These are phyloP conservation scores for Propithecus perrieri DNA, from an alignment of 2,797 vertebrate genomes.

Conservation along the genomic window DNA sequence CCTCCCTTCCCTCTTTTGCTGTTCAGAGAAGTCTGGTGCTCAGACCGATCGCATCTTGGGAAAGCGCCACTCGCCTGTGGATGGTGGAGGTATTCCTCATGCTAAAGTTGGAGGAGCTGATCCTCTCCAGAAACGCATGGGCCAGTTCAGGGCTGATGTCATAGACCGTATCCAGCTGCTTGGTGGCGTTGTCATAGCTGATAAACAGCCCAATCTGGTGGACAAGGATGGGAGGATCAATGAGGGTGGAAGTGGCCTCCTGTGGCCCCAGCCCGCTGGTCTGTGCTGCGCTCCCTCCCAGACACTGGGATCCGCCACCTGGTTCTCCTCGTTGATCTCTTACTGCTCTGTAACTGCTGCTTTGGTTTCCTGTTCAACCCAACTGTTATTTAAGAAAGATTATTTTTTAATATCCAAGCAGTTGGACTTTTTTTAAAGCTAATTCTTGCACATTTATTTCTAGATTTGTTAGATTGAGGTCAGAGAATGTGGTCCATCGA, in stretches of 20 bases:
- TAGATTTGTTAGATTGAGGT: background rate
- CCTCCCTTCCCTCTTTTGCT: background rate
- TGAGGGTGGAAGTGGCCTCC: fast-evolving
- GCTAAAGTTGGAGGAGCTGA: slow-evolving; percentile 86
- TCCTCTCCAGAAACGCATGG: slow-evolving; percentile 86
- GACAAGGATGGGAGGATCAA: slow-evolving; percentile 2
- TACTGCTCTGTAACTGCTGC: background rate
- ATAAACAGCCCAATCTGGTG: slow-evolving; percentile 87
- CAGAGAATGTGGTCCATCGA: background rate
- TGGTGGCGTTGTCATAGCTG: slow-evolving; percentile 90
- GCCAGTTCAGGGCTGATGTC: slow-evolving; percentile 86
- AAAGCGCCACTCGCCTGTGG: slow-evolving; percentile 84
- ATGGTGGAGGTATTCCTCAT: slow-evolving; percentile 87
- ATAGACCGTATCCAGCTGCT: slow-evolving; percentile 88
- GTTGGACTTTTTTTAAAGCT: background rate
- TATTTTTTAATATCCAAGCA: background rate
- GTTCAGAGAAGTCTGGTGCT: background rate
- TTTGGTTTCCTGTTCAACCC: background rate
- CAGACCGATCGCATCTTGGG: background rate
- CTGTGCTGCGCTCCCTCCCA: fast-evolving
- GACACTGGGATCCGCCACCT: fast-evolving
- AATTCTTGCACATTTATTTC: background rate
- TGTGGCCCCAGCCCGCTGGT: fast-evolving
- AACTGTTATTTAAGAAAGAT: background rate
- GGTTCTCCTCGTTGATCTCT: background rate